Evolutionary conservation across 1,140 invertebrate species (phyloP).

Genomic region (Papilio helenus): DNA sequence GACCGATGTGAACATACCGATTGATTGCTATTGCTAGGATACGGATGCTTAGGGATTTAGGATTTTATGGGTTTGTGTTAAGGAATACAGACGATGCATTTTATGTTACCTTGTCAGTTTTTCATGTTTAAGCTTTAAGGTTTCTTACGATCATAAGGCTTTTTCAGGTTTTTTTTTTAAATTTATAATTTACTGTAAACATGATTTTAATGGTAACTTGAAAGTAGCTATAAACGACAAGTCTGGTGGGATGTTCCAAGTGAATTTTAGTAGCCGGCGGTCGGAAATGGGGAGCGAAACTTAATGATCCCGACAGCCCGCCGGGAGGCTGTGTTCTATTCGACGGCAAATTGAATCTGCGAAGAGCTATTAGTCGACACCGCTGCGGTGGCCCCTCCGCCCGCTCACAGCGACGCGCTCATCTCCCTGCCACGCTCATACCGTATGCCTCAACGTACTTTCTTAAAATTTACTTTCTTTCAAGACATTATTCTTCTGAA

Average conservation of each 20-base stretch:
- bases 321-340: conserved; percentile 70
- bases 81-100: neutral
- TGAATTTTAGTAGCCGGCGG: conserved; percentile 51
- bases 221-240: conserved; percentile 14
- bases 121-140: no score
- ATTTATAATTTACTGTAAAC: neutral
- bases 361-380: conserved; percentile 75
- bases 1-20: conserved; percentile 30
- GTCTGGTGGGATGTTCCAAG: conserved; percentile 48
- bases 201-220: neutral
- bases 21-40: conserved; percentile 26
- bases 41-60: neutral
- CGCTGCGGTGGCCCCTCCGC: conserved; percentile 51
- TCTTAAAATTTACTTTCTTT: neutral
- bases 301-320: conserved; percentile 72
- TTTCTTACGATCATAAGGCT: no score
- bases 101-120: neutral
- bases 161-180: neutral
- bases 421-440: conserved; percentile 42
- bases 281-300: conserved; percentile 58
- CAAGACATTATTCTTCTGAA: neutral
- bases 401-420: conserved; percentile 58
- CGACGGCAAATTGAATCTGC: conserved; percentile 75
- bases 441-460: neutral
- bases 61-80: neutral